Evolutionary conservation across 2,888 invertebrate genomes (phyloP).

Genomic region (Apocheima hispidaria): DNA sequence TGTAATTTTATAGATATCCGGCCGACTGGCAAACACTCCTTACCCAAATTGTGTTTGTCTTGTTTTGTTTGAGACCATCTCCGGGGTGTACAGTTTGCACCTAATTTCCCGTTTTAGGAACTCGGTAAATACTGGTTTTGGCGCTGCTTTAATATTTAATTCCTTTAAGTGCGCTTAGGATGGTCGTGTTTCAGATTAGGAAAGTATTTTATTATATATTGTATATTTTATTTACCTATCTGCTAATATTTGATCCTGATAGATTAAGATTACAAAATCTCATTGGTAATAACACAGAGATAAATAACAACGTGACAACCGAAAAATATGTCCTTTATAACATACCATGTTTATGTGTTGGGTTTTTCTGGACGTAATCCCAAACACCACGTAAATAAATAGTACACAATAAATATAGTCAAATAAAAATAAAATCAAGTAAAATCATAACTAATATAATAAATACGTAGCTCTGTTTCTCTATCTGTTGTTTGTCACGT

Average conservation of each 20-base stretch:
- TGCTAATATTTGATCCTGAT: neutral
- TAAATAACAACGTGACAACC: no score
- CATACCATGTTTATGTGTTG: no score
- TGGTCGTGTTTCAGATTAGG: slow-evolving; percentile 33
- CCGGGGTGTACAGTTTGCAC: slow-evolving; percentile 48
- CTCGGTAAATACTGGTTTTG: slow-evolving; percentile 41
- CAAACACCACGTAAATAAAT: no score
- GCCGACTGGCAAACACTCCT: slow-evolving; percentile 65
- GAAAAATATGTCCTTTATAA: no score
- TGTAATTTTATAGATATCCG: slow-evolving; percentile 63
- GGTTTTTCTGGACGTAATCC: no score
- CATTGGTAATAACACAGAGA: no score
- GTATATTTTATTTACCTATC: no score
- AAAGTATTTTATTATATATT: neutral
- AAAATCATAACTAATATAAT: no score
- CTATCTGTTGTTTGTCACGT: no score
- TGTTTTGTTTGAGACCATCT: slow-evolving; percentile 56
- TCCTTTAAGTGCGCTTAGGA: slow-evolving; percentile 26
- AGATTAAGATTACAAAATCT: neutral
- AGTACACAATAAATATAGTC: no score
- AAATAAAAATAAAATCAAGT: no score
- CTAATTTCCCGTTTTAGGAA: slow-evolving; percentile 46
- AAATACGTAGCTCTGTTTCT: no score
- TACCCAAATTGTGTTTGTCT: slow-evolving; percentile 73
- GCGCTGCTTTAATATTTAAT: slow-evolving; percentile 35